These are phyloP conservation scores for Ahaetulla prasina DNA, from an alignment of 2,113 vertebrate genomes.

Conservation along the genomic window DNA sequence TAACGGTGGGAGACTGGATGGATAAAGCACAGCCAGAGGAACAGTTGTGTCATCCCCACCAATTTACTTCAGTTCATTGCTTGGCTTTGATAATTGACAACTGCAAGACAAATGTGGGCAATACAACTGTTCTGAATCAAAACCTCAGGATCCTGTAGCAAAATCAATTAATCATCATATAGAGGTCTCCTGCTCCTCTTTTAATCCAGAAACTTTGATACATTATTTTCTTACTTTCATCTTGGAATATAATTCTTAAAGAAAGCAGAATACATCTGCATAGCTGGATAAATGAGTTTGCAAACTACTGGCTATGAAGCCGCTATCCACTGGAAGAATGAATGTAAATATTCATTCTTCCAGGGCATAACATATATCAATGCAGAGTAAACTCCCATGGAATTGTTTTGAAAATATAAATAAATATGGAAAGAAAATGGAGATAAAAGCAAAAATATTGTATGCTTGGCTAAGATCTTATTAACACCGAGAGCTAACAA, in stretches of 20 bases:
- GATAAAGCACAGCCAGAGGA: not conserved
- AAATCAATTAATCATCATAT: too few species aligned
- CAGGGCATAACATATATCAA: not conserved
- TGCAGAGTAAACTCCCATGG: not conserved
- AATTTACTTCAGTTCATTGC: not conserved
- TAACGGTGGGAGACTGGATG: not conserved
- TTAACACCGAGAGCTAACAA: not conserved
- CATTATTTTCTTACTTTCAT: not conserved
- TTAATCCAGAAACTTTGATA: not conserved
- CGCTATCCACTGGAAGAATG: not conserved
- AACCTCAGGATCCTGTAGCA: not conserved
- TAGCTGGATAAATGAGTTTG: not conserved
- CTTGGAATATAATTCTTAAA: not conserved
- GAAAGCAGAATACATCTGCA: not conserved
- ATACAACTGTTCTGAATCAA: not conserved
- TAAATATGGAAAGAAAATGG: not conserved
- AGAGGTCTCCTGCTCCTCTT: not conserved
- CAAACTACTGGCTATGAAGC: not conserved
- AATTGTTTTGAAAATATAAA: not conserved
- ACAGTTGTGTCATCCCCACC: not conserved
- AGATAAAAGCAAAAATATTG: not conserved
- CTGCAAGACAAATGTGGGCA: too few species aligned
- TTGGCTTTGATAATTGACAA: not conserved
- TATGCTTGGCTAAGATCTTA: not conserved
- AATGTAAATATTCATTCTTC: not conserved